Evolutionary conservation across 2,888 invertebrate species (phyloP), one percentile per base, ranked within the genome.

Genomic region (Dexiosoma caninum): DNA sequence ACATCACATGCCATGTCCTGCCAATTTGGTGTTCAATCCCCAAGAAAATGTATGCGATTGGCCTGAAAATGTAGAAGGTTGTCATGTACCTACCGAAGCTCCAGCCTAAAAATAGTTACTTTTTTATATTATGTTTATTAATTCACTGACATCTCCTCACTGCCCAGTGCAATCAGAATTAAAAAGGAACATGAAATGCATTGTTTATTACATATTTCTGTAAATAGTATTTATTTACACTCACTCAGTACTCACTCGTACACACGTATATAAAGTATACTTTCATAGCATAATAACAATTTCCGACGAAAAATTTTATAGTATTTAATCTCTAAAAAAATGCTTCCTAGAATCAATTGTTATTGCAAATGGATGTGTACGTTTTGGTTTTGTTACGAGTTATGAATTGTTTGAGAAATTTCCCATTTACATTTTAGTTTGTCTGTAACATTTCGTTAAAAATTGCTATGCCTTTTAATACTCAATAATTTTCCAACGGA

Each of bases 41-140:
- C 95, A 96, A 86, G 96, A 97, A 88, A 97, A 96, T 87, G 97
- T 98, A 9, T 98, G 97, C 89, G 98, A 98, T 91, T 97, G 97
- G 97, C 97, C 97, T 0, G 97, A 97, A 87, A 97, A 97, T 87
- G 97, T 97, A 0, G 96, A 96, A 88, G 95, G 96, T 19, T 97
- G 97, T 86, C 92, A 92, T 86, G 92, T 93, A 77, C 93, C 93
- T 85, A 94, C 94, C 70, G 93, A 92, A 85, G 93, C 94, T 57
- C 94, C 94, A 3, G 87, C 88, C 81, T 88, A 88, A 85, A 69
- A 30, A 53, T 40, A 46, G 10, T 32, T 51, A 23, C 32, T 66
- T 21, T 19, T 40, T 62, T 27, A 21, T 40, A 23, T n/a, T 55
- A 40, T 12, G 40, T 40, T 44, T 70, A 53, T 57, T 69, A 62